Percentiles rank a stretch among this genome's conserved stretches.
phyloP scores from a whole-genome alignment of 2,113 vertebrate genomes.

The Python bivittatus region DNA sequence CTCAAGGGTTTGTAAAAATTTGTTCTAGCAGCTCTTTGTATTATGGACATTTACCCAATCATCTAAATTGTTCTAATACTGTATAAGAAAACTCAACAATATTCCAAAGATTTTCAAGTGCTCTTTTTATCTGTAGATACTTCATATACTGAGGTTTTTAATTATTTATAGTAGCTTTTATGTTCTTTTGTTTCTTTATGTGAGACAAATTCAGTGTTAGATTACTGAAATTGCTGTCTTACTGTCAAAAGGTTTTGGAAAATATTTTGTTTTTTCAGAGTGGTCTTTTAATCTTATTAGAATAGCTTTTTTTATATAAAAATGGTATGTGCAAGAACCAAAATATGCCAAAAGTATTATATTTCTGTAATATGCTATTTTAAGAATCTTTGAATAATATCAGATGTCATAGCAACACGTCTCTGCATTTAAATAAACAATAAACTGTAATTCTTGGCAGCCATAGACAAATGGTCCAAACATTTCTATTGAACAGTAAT shows the following conservation, averaged over 20 bases:
- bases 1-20: background rate
- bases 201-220: constrained; percentile 27
- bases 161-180: background rate
- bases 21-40: background rate
- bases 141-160: background rate
- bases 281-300: constrained; percentile 41
- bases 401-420: constrained; percentile 54
- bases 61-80: background rate
- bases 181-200: constrained; percentile 14
- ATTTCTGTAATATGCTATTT: constrained; percentile 40
- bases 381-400: constrained; percentile 41
- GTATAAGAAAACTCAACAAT: constrained; percentile 11
- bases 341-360: constrained; percentile 54
- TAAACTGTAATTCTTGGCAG: constrained; percentile 62
- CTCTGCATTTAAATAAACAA: constrained; percentile 55
- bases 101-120: background rate
- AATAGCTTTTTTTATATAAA: constrained; percentile 11
- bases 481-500: constrained; percentile 3
- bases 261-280: constrained; percentile 47
- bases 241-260: constrained; percentile 57
- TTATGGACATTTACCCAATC: background rate
- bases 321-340: constrained; percentile 18
- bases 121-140: background rate
- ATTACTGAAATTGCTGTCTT: constrained; percentile 41
- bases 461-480: constrained; percentile 13